Percentiles rank a stretch among this genome's conserved stretches.
phyloP scores from a whole-genome alignment of 1,140 invertebrate species.

The Acromyrmex charruanus region DNA sequence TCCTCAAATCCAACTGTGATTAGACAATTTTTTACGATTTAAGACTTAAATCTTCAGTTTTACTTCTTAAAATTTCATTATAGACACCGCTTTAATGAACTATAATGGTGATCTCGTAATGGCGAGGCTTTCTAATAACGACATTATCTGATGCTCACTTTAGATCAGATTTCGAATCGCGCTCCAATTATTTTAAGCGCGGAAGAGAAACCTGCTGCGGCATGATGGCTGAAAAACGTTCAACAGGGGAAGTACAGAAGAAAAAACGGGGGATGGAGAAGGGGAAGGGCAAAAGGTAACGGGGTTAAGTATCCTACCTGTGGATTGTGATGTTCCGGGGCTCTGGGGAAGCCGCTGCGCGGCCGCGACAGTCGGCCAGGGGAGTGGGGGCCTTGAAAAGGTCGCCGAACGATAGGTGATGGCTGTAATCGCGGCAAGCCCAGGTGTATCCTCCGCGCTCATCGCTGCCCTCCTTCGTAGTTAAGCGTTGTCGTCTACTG shows the following conservation, averaged over 20 bases:
- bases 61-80: no score
- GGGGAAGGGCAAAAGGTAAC: constrained; percentile 31
- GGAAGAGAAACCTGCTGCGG: background rate
- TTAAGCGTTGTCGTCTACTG: constrained; percentile 73
- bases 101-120: constrained; percentile 6
- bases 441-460: constrained; percentile 78
- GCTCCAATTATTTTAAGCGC: background rate
- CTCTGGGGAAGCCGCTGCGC: constrained; percentile 79
- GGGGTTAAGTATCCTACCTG: constrained; percentile 78
- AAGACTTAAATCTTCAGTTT: no score
- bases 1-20: no score
- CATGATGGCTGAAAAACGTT: background rate
- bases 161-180: background rate
- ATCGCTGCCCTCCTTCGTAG: constrained; percentile 71
- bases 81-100: constrained; percentile 21
- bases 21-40: no score
- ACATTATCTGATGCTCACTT: background rate
- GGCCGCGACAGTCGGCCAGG: constrained; percentile 74
- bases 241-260: background rate
- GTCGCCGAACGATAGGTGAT: constrained; percentile 83
- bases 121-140: background rate
- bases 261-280: background rate
- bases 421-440: constrained; percentile 81
- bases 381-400: constrained; percentile 82
- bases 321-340: constrained; percentile 76